phyloP scores from a whole-genome alignment of 2,797 vertebrate genomes.

The Brachymystax lenok region DNA sequence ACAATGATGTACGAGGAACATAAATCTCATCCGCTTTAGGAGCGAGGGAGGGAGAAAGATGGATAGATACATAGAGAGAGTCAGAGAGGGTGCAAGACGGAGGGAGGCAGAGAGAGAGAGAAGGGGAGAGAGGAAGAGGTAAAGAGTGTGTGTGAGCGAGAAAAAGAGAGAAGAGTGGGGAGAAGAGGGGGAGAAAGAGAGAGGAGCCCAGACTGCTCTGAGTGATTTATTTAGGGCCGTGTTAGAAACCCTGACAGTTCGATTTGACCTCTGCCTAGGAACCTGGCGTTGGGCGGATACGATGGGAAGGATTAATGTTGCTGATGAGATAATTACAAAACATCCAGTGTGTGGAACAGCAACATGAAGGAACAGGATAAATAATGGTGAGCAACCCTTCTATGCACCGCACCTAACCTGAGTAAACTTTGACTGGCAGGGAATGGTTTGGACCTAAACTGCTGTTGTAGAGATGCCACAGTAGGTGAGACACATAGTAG shows the following conservation, averaged over 20 bases:
- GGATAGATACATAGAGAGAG: not conserved
- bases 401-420: not conserved
- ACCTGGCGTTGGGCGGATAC: slow-evolving; percentile 10
- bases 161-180: not conserved
- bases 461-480: not conserved
- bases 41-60: not conserved
- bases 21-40: not conserved
- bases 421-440: not conserved
- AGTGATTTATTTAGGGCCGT: slow-evolving; percentile 54
- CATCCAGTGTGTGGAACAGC: slow-evolving; percentile 11
- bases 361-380: slow-evolving; percentile 3
- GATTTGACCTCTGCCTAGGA: slow-evolving; percentile 40
- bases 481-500: not conserved
- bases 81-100: not conserved
- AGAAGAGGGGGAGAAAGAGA: not conserved
- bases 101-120: not conserved
- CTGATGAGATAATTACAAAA: slow-evolving; percentile 19
- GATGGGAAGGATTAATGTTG: slow-evolving; percentile 32
- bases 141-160: no score
- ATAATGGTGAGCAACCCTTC: not conserved
- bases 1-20: slow-evolving; percentile 13
- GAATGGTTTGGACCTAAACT: not conserved
- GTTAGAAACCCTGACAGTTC: slow-evolving; percentile 44
- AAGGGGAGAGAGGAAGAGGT: not conserved
- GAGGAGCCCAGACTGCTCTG: slow-evolving; percentile 2